phyloP scores from a whole-genome alignment of 2,797 vertebrate genomes.

The Orestias chungarensis region DNA sequence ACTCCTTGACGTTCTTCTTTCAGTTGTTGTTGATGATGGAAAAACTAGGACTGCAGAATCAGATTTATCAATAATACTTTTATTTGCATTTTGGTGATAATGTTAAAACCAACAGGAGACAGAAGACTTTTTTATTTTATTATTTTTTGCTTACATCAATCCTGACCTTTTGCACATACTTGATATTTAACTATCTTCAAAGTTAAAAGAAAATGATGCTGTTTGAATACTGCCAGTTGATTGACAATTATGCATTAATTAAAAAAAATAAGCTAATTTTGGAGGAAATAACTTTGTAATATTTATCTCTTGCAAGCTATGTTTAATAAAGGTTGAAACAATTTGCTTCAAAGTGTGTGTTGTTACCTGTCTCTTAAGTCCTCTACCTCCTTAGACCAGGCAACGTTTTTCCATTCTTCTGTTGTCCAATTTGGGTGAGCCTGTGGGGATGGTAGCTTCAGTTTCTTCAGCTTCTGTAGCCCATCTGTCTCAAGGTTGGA shows the following conservation, averaged over 20 bases:
- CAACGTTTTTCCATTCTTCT: too few relatives aligned
- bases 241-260: constrained; percentile 91
- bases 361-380: constrained; percentile 22
- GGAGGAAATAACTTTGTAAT: constrained; percentile 99
- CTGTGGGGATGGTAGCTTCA: too few relatives aligned
- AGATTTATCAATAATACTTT: constrained; percentile 49
- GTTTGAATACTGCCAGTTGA: constrained; percentile 93
- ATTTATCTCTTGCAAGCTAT: constrained; percentile 99
- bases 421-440: too few relatives aligned
- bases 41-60: constrained; percentile 56
- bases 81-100: constrained; percentile 68
- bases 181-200: constrained; percentile 93
- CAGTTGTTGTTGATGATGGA: constrained; percentile 64
- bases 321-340: constrained; percentile 99
- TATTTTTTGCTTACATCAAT: constrained; percentile 81
- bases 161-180: constrained; percentile 93
- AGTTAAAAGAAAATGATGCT: constrained; percentile 83
- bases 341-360: constrained; percentile 84
- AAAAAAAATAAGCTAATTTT: constrained; percentile 97
- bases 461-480: too few relatives aligned
- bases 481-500: too few relatives aligned
- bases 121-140: constrained; percentile 75
- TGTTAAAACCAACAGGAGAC: constrained; percentile 66
- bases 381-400: too few relatives aligned
- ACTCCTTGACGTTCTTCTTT: constrained; percentile 43